These are phyloP conservation scores for Hylaeus volcanicus DNA, from an alignment of 1,140 invertebrate species.

Conservation along the genomic window DNA sequence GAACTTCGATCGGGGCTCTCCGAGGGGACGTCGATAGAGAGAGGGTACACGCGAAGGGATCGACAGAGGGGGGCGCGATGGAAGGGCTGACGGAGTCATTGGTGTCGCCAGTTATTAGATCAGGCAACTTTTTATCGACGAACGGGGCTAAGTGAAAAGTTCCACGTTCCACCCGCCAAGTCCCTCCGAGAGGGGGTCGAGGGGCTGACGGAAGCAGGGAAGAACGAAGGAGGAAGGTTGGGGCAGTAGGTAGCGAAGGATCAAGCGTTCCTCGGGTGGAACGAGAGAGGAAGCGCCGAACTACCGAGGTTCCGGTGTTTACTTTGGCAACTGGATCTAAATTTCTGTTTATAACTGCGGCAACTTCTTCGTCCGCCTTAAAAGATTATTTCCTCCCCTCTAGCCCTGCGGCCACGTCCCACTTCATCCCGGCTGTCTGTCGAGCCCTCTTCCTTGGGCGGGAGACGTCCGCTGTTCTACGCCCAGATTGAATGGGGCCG, in stretches of 20 bases:
- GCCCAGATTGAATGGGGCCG: slow-evolving; percentile 16
- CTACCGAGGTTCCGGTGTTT: slow-evolving; percentile 62
- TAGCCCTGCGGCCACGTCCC: not conserved
- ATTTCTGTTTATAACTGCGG: slow-evolving; percentile 76
- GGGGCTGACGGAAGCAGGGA: not conserved
- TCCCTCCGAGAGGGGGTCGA: not conserved
- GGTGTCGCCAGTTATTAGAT: slow-evolving; percentile 73
- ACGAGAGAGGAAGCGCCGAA: slow-evolving; percentile 34
- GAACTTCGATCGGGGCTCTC: slow-evolving; percentile 46
- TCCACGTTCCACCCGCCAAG: slow-evolving; percentile 54
- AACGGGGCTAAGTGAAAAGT: slow-evolving; percentile 75
- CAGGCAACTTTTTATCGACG: slow-evolving; percentile 72
- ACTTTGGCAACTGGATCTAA: slow-evolving; percentile 76
- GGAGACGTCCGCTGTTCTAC: slow-evolving; percentile 4
- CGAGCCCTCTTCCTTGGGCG: too few species aligned
- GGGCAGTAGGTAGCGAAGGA: not conserved
- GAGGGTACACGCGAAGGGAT: not conserved
- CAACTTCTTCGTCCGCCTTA: slow-evolving; percentile 70
- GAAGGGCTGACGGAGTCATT: slow-evolving; percentile 42
- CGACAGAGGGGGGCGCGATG: not conserved
- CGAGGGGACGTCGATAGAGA: too few species aligned
- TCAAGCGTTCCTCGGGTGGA: slow-evolving; percentile 31
- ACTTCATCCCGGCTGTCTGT: too few species aligned
- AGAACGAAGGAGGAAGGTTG: not conserved
- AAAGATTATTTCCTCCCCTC: slow-evolving; percentile 71